Conservation (phyloP, 1,140 invertebrate species). For the Drosophila arawakana region DNA sequence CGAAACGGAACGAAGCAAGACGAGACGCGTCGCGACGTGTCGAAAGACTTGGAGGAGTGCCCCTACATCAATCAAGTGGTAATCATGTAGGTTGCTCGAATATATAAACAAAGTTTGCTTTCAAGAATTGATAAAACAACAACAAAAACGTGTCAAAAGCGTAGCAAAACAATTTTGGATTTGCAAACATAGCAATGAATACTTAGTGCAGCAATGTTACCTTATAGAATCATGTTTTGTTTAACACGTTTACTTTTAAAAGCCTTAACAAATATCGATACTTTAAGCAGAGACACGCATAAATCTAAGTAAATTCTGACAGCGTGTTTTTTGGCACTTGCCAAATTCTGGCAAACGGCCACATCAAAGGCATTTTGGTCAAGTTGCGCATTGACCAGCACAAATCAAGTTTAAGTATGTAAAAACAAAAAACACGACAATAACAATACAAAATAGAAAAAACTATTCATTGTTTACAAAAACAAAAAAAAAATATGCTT, state of each 20-base stretch:
- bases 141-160: conserved; percentile 35
- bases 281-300: not conserved
- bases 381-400: conserved; percentile 54
- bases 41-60: conserved; percentile 59
- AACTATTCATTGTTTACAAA: conserved; percentile 51
- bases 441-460: conserved; percentile 33
- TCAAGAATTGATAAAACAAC: conserved; percentile 12
- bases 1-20: conserved; percentile 17
- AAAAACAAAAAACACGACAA: conserved; percentile 12
- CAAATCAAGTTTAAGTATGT: conserved; percentile 62
- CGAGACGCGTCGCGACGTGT: not conserved
- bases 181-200: conserved; percentile 11
- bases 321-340: conserved; percentile 56
- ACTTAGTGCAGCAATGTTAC: conserved; percentile 12
- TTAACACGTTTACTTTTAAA: not conserved
- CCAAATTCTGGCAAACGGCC: conserved; percentile 38
- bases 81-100: conserved; percentile 62
- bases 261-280: not conserved
- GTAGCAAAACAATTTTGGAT: conserved; percentile 2
- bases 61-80: conserved; percentile 73
- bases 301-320: conserved; percentile 56
- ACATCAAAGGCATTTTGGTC: conserved; percentile 58
- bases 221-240: not conserved
- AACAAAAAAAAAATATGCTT: conserved; percentile 13
- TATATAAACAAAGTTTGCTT: conserved; percentile 32